A percentile compares a stretch with the other conserved stretches of the same genome.
Evolutionary conservation across 2,888 invertebrate genomes (phyloP).

Genomic region (Tholera decimalis): DNA sequence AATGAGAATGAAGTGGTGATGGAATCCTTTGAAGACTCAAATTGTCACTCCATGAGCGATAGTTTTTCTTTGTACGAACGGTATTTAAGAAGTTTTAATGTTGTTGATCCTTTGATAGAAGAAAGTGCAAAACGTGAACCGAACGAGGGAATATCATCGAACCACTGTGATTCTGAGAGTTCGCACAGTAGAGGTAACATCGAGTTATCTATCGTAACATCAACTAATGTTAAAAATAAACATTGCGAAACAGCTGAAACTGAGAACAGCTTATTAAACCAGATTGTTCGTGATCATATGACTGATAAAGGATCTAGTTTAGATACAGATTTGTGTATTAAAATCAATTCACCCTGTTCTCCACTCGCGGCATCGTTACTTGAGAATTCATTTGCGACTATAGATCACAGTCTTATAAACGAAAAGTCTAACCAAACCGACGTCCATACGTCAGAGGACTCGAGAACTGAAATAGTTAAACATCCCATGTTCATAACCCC

Average conservation of each 20-base stretch:
- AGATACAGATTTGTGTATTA: conserved; percentile 75
- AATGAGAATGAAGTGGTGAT: conserved; percentile 82
- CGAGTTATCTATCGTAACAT: conserved; percentile 78
- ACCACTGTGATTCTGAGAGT: conserved; percentile 75
- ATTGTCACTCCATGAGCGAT: conserved; percentile 87
- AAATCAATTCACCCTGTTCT: conserved; percentile 78
- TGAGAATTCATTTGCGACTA: conserved; percentile 80
- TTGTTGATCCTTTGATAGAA: conserved; percentile 78
- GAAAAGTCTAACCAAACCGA: conserved; percentile 82
- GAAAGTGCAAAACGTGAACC: conserved; percentile 68
- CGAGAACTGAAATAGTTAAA: conserved; percentile 78
- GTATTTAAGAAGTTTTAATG: conserved; percentile 88
- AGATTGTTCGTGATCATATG: conserved; percentile 68
- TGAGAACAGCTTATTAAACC: conserved; percentile 72
- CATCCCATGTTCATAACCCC: conserved; percentile 86
- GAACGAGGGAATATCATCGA: conserved; percentile 69
- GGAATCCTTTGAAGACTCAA: conserved; percentile 88
- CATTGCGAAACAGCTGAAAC: conserved; percentile 73
- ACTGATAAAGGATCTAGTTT: conserved; percentile 74
- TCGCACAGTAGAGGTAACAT: conserved; percentile 82
- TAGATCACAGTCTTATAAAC: conserved; percentile 78
- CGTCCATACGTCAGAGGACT: conserved; percentile 82
- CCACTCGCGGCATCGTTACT: conserved; percentile 76
- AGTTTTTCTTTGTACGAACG: conserved; percentile 88
- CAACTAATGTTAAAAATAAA: conserved; percentile 75